A percentile compares a stretch with the other conserved stretches of the same genome.
phyloP scores from a whole-genome alignment of 2,888 invertebrate species.

The Ditylenchus weischeri region DNA sequence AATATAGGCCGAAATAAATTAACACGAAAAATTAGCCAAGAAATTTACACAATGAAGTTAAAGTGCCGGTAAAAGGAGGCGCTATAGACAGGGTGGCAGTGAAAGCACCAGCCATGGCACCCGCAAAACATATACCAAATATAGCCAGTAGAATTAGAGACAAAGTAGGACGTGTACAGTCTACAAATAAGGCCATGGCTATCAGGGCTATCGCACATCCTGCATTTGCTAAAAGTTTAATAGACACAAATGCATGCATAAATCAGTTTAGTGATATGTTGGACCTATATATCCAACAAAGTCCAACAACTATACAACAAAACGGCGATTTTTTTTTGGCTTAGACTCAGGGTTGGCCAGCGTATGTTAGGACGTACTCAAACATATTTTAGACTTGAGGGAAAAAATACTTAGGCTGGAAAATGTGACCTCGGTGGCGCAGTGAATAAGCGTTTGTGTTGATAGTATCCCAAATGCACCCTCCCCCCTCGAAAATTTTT shows the following conservation, averaged over 20 bases:
- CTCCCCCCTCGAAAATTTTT: no score
- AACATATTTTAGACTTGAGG: no score
- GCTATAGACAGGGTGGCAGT: conserved; percentile 48
- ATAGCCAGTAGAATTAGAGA: conserved; percentile 41
- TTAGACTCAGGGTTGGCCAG: no score
- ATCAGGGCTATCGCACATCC: conserved; percentile 28
- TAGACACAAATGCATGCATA: background rate
- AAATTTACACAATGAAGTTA: conserved; percentile 43
- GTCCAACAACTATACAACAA: no score
- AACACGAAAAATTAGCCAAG: conserved; percentile 26
- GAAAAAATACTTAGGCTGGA: no score
- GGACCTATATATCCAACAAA: no score
- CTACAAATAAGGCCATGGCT: conserved; percentile 40
- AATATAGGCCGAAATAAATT: no score
- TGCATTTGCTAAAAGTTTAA: conserved; percentile 11
- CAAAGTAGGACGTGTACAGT: conserved; percentile 40
- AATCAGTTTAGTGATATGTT: background rate
- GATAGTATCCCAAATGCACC: no score
- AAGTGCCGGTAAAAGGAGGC: conserved; percentile 44
- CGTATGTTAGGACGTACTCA: no score
- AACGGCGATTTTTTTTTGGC: no score
- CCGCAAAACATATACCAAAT: conserved; percentile 27
- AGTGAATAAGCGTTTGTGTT: no score
- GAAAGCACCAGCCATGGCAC: conserved; percentile 49
- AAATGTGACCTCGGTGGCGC: no score